These are phyloP conservation scores for Sesia bembeciformis DNA, from an alignment of 2,888 invertebrate genomes.

Conservation along the genomic window DNA sequence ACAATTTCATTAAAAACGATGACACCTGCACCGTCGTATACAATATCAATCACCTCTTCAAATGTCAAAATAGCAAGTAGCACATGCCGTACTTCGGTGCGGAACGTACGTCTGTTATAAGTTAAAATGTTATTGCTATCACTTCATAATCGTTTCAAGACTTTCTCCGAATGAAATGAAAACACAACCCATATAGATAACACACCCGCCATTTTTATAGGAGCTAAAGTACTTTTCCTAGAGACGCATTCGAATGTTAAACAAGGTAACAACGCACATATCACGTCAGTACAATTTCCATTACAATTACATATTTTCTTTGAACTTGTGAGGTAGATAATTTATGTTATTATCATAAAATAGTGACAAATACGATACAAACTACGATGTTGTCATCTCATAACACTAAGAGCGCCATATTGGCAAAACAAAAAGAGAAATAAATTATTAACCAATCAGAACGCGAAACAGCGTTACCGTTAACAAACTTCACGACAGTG, in stretches of 20 bases:
- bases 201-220: slow-evolving; percentile 74
- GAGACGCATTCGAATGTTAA: slow-evolving; percentile 38
- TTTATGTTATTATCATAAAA: slow-evolving; percentile 6
- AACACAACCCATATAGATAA: slow-evolving; percentile 69
- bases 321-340: slow-evolving; percentile 56
- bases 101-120: slow-evolving; percentile 19
- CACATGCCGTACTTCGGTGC: slow-evolving; percentile 38
- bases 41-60: slow-evolving; percentile 38
- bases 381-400: slow-evolving; percentile 75
- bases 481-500: no score
- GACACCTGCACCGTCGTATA: slow-evolving; percentile 51
- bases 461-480: no score
- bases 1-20: slow-evolving; percentile 69
- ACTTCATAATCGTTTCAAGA: slow-evolving; percentile 29
- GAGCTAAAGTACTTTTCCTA: slow-evolving; percentile 56
- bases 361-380: slow-evolving; percentile 60
- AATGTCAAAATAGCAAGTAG: slow-evolving; percentile 45
- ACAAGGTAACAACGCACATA: slow-evolving; percentile 20
- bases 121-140: slow-evolving; percentile 18
- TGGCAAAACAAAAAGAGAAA: slow-evolving; percentile 46
- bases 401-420: slow-evolving; percentile 72
- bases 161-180: slow-evolving; percentile 56
- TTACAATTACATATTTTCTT: slow-evolving; percentile 42
- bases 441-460: slow-evolving; percentile 7
- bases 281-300: slow-evolving; percentile 31